Conservation (phyloP, 1,140 invertebrate species). For the Saccostrea glomerata region DNA sequence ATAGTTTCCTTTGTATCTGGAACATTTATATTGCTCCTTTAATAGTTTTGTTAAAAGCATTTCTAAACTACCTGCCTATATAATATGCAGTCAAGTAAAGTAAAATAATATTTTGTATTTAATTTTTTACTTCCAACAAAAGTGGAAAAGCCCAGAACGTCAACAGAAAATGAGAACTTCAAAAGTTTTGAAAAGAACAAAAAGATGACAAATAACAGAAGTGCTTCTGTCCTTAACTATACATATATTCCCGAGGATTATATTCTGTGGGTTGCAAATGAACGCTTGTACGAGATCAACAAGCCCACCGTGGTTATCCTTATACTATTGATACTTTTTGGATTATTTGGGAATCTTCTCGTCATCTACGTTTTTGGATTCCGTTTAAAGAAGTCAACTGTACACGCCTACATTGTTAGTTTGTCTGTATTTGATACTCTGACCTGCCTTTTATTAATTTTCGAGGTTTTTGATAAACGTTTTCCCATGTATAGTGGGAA, state of each 20-base stretch:
- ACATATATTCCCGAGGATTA: constrained; percentile 20
- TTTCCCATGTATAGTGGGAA: constrained; percentile 53
- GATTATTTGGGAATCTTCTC: constrained; percentile 51
- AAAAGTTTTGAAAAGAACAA: too few species aligned
- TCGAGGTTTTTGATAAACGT: constrained; percentile 52
- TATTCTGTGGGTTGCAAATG: constrained; percentile 48
- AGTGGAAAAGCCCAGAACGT: too few species aligned
- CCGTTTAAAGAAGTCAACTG: constrained; percentile 35
- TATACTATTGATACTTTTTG: constrained; percentile 33
- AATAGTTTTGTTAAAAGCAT: too few species aligned
- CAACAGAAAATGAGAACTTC: too few species aligned
- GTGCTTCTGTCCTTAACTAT: not conserved
- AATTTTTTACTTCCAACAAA: too few species aligned
- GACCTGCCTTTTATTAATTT: constrained; percentile 24
- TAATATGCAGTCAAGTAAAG: too few species aligned
- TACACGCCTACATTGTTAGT: constrained; percentile 42
- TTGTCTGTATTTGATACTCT: constrained; percentile 44
- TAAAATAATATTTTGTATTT: too few species aligned
- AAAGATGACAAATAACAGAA: too few species aligned
- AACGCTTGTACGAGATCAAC: constrained; percentile 42
- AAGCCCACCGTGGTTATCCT: constrained; percentile 35
- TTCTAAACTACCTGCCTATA: too few species aligned
- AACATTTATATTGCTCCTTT: too few species aligned
- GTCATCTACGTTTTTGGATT: constrained; percentile 52
- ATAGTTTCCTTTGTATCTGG: too few species aligned